phyloP scores from a whole-genome alignment of 2,113 vertebrate species.

The Lepisosteus osseus region DNA sequence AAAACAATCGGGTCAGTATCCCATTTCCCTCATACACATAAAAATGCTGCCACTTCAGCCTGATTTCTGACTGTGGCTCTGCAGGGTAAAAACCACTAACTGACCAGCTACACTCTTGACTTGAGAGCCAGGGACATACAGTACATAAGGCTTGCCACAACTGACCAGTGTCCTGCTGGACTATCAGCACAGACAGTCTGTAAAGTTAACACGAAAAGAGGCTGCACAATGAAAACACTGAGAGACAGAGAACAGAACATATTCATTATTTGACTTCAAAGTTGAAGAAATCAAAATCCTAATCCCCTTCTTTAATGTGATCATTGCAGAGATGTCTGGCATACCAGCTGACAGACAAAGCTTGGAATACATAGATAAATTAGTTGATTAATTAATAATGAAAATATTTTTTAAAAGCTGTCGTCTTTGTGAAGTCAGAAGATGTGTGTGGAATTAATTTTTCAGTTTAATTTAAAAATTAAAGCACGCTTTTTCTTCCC shows the following conservation, averaged over 20 bases:
- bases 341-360: slow-evolving; percentile 34
- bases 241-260: slow-evolving; percentile 25
- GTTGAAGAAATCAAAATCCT: slow-evolving; percentile 48
- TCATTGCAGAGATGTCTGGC: slow-evolving; percentile 53
- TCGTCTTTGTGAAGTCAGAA: slow-evolving; percentile 46
- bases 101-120: no score
- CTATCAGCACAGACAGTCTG: not conserved
- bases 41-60: no score
- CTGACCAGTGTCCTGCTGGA: no score
- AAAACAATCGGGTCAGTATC: no score
- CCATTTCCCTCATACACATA: no score
- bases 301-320: slow-evolving; percentile 51
- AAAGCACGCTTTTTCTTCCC: slow-evolving; percentile 36
- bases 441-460: slow-evolving; percentile 73
- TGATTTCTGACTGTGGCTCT: no score
- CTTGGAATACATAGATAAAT: slow-evolving; percentile 53
- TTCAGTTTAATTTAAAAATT: slow-evolving; percentile 69
- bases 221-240: slow-evolving; percentile 26
- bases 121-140: no score
- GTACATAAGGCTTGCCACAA: no score
- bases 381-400: slow-evolving; percentile 69
- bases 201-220: slow-evolving; percentile 28
- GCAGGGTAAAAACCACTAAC: no score
- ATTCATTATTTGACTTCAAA: slow-evolving; percentile 46
- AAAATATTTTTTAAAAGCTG: slow-evolving; percentile 50